Conservation (phyloP, 2,113 vertebrate species). For the Prionailurus bengalensis region DNA sequence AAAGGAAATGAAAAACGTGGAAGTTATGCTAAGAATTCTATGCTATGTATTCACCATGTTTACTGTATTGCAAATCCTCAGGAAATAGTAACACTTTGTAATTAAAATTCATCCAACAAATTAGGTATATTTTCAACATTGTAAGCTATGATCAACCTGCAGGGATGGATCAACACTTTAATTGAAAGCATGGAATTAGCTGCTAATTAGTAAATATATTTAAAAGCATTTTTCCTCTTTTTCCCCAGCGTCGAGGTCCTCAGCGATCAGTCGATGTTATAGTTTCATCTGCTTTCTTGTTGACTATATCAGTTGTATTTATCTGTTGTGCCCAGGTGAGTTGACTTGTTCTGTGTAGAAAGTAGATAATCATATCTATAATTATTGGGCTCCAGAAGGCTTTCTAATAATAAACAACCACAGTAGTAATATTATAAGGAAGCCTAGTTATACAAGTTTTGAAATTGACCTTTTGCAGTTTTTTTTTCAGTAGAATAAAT, state of each 20-base stretch:
- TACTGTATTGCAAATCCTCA: constrained; percentile 1
- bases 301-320: constrained; percentile 98
- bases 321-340: constrained; percentile 99
- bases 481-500: constrained; percentile 34
- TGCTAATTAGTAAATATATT: not conserved
- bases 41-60: not conserved
- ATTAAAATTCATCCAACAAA: not conserved
- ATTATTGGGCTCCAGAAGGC: not conserved
- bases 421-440: constrained; percentile 13
- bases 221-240: constrained; percentile 62
- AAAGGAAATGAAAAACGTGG: constrained; percentile 26
- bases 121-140: constrained; percentile 11
- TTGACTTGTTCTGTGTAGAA: constrained; percentile 1
- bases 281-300: constrained; percentile 97
- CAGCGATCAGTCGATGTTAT: constrained; percentile 99
- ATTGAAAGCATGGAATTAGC: not conserved
- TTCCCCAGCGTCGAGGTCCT: constrained; percentile 94
- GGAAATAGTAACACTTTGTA: constrained; percentile 31
- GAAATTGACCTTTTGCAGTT: not conserved
- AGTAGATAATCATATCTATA: constrained; percentile 28
- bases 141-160: not conserved
- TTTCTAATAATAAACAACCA: constrained; percentile 47
- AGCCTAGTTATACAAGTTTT: constrained; percentile 28
- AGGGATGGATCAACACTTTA: not conserved
- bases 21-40: constrained; percentile 10